Conservation (phyloP, 1,140 invertebrate species). For the Paramacrobiotus metropolitanus region DNA sequence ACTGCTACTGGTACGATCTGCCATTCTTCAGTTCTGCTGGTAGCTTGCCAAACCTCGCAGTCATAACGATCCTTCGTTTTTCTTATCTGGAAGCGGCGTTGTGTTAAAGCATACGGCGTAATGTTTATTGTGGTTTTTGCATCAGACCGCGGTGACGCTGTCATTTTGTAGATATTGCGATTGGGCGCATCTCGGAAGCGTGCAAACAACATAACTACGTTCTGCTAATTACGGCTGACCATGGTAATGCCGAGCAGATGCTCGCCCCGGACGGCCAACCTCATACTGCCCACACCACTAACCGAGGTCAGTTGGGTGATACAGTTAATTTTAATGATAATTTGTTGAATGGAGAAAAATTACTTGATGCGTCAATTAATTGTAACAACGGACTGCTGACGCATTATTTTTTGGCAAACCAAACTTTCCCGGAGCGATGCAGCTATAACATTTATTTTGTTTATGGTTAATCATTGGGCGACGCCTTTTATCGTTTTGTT, state of each 20-base stretch:
- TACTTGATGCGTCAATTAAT: too few species aligned
- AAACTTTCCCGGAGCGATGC: too few species aligned
- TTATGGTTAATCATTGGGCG: too few species aligned
- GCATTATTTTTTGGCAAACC: too few species aligned
- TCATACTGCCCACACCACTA: slow-evolving; percentile 20
- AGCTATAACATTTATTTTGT: too few species aligned
- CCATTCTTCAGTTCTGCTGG: slow-evolving; percentile 13
- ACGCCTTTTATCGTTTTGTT: background rate
- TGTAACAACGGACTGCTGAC: too few species aligned
- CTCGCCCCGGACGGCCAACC: slow-evolving; percentile 20
- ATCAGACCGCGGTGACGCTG: too few species aligned
- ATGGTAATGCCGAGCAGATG: slow-evolving; percentile 24
- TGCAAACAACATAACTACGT: slow-evolving; percentile 17
- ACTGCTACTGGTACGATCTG: slow-evolving; percentile 17
- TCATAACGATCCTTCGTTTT: background rate
- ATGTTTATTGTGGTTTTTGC: too few species aligned
- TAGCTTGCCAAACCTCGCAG: background rate
- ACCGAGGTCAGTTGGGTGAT: slow-evolving; percentile 14
- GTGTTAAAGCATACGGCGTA: too few species aligned
- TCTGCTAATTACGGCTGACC: slow-evolving; percentile 22
- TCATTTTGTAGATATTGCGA: slow-evolving; percentile 15
- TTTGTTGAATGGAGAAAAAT: too few species aligned
- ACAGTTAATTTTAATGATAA: too few species aligned
- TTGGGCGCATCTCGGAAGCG: slow-evolving; percentile 19
- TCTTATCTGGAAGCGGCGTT: too few species aligned